These are phyloP conservation scores for Peromyscus polionotus DNA, from an alignment of 2,113 vertebrate species.

Conservation along the genomic window DNA sequence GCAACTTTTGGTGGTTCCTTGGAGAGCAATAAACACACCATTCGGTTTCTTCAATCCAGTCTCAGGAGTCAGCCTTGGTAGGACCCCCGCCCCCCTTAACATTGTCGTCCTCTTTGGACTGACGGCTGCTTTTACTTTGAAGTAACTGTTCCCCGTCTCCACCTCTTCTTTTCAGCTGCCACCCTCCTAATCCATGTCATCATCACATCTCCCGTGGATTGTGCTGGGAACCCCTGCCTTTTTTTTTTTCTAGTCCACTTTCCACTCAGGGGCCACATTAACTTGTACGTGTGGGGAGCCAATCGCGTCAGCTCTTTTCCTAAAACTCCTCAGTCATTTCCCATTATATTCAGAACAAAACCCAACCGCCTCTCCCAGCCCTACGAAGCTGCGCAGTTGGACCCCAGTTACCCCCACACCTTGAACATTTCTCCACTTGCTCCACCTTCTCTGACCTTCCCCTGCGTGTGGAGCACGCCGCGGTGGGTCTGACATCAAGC, in stretches of 20 bases:
- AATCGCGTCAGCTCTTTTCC: neutral
- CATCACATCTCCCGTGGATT: neutral
- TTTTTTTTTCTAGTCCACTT: neutral
- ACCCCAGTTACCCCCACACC: neutral
- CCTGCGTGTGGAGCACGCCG: neutral
- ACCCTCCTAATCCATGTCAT: neutral
- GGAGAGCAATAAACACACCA: neutral
- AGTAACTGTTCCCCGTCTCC: neutral
- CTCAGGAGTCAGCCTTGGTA: neutral
- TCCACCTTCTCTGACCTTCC: neutral
- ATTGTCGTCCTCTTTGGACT: neutral
- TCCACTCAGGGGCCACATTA: neutral
- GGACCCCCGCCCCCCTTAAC: neutral
- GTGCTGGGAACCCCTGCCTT: neutral
- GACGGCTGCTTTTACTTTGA: neutral
- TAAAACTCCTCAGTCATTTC: neutral
- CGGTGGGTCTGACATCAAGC: neutral
- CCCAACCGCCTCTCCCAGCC: neutral
- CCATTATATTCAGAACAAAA: conserved; percentile 35
- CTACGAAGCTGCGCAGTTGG: neutral
- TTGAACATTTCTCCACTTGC: neutral
- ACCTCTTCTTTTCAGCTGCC: neutral
- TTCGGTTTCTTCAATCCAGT: neutral
- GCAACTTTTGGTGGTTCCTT: neutral
- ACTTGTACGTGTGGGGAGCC: neutral